Conservation (phyloP, 2,888 invertebrate genomes). For the Dasysyrphus albostriatus region DNA sequence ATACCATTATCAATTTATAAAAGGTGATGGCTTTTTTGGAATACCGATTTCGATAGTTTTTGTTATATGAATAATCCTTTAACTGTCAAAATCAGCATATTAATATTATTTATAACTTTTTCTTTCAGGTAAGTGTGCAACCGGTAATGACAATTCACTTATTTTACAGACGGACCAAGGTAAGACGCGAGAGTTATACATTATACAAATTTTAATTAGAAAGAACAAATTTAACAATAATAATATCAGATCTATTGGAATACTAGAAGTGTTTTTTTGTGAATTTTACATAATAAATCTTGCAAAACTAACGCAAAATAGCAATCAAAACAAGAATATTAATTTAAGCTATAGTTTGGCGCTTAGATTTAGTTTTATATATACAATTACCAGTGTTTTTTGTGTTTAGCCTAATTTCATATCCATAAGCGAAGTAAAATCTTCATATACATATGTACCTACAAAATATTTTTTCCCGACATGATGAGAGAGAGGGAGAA, state of each 20-base stretch:
- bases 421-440: too few species aligned
- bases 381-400: too few species aligned
- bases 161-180: constrained; percentile 67
- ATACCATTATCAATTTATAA: not conserved
- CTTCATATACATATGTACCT: too few species aligned
- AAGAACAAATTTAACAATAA: not conserved
- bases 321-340: not conserved
- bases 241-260: constrained; percentile 53
- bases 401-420: too few species aligned
- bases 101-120: constrained; percentile 8
- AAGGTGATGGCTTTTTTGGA: not conserved
- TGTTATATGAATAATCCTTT: not conserved
- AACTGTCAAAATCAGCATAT: not conserved
- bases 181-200: constrained; percentile 68
- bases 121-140: constrained; percentile 74
- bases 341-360: too few species aligned
- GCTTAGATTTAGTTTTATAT: too few species aligned
- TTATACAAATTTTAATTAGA: constrained; percentile 11
- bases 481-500: too few species aligned
- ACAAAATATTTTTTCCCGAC: too few species aligned
- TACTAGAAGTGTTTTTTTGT: not conserved
- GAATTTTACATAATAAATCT: not conserved
- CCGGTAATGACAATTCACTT: constrained; percentile 74
- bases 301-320: not conserved
- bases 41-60: not conserved